A percentile compares a stretch with the other conserved stretches of the same genome.
phyloP scores from a whole-genome alignment of 1,140 invertebrate species.

The Lordiphosa clarofinis region DNA sequence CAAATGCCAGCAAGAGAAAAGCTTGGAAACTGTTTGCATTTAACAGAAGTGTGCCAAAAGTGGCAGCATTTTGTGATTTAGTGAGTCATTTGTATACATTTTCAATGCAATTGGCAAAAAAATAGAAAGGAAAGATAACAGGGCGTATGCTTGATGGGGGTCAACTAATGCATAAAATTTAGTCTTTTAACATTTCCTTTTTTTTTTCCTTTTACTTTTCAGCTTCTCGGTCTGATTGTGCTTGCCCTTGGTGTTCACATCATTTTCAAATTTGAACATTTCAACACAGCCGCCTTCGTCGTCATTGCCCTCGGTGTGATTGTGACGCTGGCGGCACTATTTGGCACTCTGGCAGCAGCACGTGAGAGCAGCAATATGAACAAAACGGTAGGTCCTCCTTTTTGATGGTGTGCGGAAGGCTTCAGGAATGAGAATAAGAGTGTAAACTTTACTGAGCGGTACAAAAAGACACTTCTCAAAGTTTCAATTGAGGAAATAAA shows the following conservation, averaged over 20 bases:
- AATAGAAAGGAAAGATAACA: conserved; percentile 19
- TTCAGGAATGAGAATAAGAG: no score
- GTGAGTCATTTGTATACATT: conserved; percentile 38
- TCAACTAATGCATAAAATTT: neutral
- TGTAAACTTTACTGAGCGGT: no score
- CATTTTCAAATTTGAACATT: conserved; percentile 60
- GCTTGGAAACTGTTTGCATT: conserved; percentile 29
- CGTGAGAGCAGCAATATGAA: conserved; percentile 63
- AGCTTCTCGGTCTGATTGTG: conserved; percentile 58
- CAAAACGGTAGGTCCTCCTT: conserved; percentile 43
- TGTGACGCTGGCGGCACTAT: conserved; percentile 40
- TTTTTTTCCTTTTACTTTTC: conserved; percentile 22
- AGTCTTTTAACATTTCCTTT: conserved; percentile 10
- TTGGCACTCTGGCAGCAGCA: conserved; percentile 57
- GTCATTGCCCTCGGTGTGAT: conserved; percentile 54
- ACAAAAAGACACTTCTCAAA: no score
- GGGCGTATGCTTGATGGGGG: neutral
- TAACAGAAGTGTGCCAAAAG: conserved; percentile 51
- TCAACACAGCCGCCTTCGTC: conserved; percentile 54
- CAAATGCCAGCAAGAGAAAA: conserved; percentile 17
- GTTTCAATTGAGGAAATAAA: no score
- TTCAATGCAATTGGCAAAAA: conserved; percentile 25
- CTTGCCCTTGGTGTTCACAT: conserved; percentile 58
- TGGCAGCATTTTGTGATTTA: conserved; percentile 23
- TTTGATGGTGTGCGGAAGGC: no score